Evolutionary conservation across 1,140 invertebrate species (phyloP).

Genomic region (Gonatopus flavifemur): DNA sequence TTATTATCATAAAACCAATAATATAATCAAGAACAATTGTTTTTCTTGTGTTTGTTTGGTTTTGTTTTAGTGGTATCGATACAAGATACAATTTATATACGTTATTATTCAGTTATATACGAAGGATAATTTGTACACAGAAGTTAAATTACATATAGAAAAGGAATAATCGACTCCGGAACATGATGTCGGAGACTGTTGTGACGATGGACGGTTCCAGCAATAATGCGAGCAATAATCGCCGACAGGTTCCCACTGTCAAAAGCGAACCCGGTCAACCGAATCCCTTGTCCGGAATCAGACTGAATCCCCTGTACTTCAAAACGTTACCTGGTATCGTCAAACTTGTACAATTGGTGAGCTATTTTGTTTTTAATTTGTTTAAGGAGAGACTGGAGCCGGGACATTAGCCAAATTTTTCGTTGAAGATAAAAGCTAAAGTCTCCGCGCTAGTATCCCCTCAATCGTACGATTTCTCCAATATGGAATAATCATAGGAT

Average conservation of each 20-base stretch:
- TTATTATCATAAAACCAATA: too few relatives aligned
- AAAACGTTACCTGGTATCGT: constrained; percentile 58
- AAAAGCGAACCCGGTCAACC: constrained; percentile 44
- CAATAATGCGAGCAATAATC: constrained; percentile 40
- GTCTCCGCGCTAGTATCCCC: too few relatives aligned
- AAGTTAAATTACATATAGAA: background rate
- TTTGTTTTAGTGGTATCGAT: too few relatives aligned
- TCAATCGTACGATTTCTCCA: too few relatives aligned
- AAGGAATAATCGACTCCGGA: too few relatives aligned
- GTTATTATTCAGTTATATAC: too few relatives aligned
- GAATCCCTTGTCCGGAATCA: constrained; percentile 44
- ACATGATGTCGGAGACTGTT: constrained; percentile 52
- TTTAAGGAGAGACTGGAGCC: background rate
- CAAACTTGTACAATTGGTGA: constrained; percentile 60
- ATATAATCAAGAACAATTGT: too few relatives aligned
- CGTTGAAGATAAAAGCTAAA: too few relatives aligned
- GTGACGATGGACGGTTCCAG: constrained; percentile 45
- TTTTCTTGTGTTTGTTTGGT: too few relatives aligned
- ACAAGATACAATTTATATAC: too few relatives aligned
- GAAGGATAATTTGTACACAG: background rate
- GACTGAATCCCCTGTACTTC: constrained; percentile 57
- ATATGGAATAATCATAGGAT: too few relatives aligned
- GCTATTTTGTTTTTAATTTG: constrained; percentile 10
- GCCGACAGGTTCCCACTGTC: constrained; percentile 35
- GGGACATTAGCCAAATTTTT: too few relatives aligned